Conservation (phyloP, 1,140 invertebrate species). For the Mizuhopecten yessoensis region DNA sequence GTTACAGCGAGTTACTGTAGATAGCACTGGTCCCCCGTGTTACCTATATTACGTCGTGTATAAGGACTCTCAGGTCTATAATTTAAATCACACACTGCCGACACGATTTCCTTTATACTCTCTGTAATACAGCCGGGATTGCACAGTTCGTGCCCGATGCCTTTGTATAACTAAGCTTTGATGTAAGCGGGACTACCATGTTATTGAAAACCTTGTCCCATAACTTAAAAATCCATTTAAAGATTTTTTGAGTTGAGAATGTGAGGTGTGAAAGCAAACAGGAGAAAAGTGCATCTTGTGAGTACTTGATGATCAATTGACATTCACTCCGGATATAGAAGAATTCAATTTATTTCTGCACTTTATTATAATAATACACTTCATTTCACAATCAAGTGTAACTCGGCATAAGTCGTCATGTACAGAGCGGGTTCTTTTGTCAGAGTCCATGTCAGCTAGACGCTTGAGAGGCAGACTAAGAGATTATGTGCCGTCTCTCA, state of each 20-base stretch:
- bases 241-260: neutral
- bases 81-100: neutral
- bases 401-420: neutral
- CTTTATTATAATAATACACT: slow-evolving; percentile 2
- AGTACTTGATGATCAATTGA: slow-evolving; percentile 7
- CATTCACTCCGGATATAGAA: neutral
- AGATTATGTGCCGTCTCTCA: neutral
- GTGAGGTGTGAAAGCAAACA: neutral
- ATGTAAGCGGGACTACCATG: neutral
- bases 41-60: no score
- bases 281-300: neutral
- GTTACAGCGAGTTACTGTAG: no score
- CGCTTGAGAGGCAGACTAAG: neutral
- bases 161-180: neutral
- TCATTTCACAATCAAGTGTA: neutral
- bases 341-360: slow-evolving; percentile 35
- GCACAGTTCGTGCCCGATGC: neutral
- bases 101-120: neutral
- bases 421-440: neutral
- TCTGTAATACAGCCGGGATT: neutral
- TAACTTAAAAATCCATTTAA: neutral
- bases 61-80: neutral
- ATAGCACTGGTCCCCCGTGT: no score
- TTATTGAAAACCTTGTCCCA: neutral
- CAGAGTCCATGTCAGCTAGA: slow-evolving; percentile 4